Evolutionary conservation across 1,140 invertebrate species (phyloP), one percentile per base, ranked within the genome.

Genomic region (Melitaea cinxia): DNA sequence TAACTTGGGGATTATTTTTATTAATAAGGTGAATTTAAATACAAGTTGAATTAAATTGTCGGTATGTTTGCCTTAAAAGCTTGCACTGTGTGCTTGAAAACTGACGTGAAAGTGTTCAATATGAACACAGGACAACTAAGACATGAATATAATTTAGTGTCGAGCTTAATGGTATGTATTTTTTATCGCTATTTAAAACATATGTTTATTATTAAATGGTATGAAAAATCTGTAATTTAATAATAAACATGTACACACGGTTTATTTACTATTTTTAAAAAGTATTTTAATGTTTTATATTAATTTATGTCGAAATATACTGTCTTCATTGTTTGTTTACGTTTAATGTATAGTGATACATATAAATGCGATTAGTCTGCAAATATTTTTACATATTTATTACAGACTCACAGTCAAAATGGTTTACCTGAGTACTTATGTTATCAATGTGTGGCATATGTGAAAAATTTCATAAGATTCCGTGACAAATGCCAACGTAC

Each of bases 401-500:
- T 23, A 80, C 69, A 89, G 86, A 79, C 73, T 37, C 17, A 35
- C 3, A 55, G 61, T 17, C 72, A 72, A 28, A 74, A 68, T 73
- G 86, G 84, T 15, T 61, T 87, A 26, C 83, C 83, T 15, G 72
- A 80, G 50, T 87, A 81, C 63, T 64, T 89, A 26, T 89, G 85
- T 63, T 65, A 75, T 9, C 73, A 82, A 49, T 89, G 87, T 68
- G 54, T 61, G 39, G 70, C 77, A 1, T 74, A 80, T 63, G 63
- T 89, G 5, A 80, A 61, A 72, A 75, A 68, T 0, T 86, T 73
- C 49, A 80, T 71, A 35, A 78, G 69, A 17, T 89, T 89, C 65
- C 70, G 85, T 54, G 74, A 80, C 24, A 88, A 78, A 75, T 89
- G 87, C 58, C 81, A 89, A 50, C 70, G 78, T 60, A 78, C 85